Evolutionary conservation across 2,888 invertebrate genomes (phyloP).

Genomic region (Hirtodrosophila trivittata): DNA sequence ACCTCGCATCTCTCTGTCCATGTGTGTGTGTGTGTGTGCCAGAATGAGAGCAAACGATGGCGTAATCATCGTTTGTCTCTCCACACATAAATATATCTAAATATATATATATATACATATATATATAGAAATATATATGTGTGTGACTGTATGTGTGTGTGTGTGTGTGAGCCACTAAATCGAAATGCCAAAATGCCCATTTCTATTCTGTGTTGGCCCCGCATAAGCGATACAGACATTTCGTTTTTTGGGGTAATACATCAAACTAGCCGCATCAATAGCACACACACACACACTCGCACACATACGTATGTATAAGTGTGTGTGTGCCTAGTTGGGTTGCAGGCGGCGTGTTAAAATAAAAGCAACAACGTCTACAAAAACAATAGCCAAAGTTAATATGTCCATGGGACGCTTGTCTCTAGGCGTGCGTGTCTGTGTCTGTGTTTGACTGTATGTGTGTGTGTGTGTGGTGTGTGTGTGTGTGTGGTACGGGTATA

Average conservation of each 20-base stretch:
- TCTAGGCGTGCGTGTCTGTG: conserved; percentile 16
- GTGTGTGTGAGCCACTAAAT: conserved; percentile 72
- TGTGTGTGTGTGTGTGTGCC: conserved; percentile 37
- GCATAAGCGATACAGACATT: conserved; percentile 81
- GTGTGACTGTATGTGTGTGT: conserved; percentile 23
- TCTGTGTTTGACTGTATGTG: conserved; percentile 18
- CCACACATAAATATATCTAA: conserved; percentile 17
- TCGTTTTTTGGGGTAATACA: conserved; percentile 81
- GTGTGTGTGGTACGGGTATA: conserved; percentile 37
- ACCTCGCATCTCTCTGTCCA: not conserved
- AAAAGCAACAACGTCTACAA: conserved; percentile 73
- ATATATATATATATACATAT: conserved; percentile 9
- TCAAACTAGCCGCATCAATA: conserved; percentile 83
- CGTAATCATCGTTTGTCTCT: conserved; percentile 80
- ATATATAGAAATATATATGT: conserved; percentile 6
- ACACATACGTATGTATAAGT: conserved; percentile 19
- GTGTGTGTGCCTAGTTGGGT: conserved; percentile 43
- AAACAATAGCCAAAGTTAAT: conserved; percentile 79
- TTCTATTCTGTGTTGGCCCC: conserved; percentile 77
- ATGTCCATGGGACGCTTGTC: conserved; percentile 48
- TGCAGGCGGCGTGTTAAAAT: conserved; percentile 76
- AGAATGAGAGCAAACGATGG: conserved; percentile 77
- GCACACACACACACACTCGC: conserved; percentile 59
- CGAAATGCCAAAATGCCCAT: conserved; percentile 81
- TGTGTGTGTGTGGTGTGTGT: conserved; percentile 7